Base-by-base conservation (phyloP, 35 echinoderm and acorn worm genomes). In the Eucidaris tribuloides region DNA sequence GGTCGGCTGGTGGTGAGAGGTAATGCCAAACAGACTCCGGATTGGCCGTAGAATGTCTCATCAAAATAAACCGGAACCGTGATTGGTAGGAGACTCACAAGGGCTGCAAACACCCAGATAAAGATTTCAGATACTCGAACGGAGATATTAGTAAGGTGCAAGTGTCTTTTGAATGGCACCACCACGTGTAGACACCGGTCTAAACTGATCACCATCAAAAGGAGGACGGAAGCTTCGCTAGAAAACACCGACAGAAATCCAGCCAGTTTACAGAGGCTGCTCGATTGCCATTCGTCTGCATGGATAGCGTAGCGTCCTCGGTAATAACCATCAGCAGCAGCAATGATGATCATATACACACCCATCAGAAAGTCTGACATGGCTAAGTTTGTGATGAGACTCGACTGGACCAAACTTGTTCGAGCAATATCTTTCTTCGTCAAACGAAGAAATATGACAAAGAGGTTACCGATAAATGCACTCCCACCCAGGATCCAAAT, bases 401-500 rank as follows among this genome's bases (percentile, higher is more conserved):
- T 45, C 19, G 41, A 42, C 17, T 83, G 58, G 27, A 83, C 81
- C 37, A 59, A 35, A 22, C 36, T 81, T 36, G n/a, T 60, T 20
- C 43, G 30, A 3, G 38, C 20, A 3, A 2, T 31, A 43, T 15
- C 2, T 13, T n/a, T 4, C 14, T 11, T 81, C 62, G 14, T 81
- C 3, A 60, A 60, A 19, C 79, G 5, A 20, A 40, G 23, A 2
- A 81, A 2, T 31, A 81, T 37, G 2, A 81, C 79, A 38, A n/a
- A 81, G 0, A 34, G 22, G 54, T 81, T 81, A 24, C 79, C 82
- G 58, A 85, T 18, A 32, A 85, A 65, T 33, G 82, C 82, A 25
- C 61, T 65, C 3, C 71, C 17, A 1, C 82, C 82, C 5, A 85
- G 65, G 30, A 85, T 85, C 82, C 82, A 85, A 19, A 85, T 76